phyloP scores from a whole-genome alignment of 2,797 vertebrate genomes.

The Enteromius unitaeniatus region DNA sequence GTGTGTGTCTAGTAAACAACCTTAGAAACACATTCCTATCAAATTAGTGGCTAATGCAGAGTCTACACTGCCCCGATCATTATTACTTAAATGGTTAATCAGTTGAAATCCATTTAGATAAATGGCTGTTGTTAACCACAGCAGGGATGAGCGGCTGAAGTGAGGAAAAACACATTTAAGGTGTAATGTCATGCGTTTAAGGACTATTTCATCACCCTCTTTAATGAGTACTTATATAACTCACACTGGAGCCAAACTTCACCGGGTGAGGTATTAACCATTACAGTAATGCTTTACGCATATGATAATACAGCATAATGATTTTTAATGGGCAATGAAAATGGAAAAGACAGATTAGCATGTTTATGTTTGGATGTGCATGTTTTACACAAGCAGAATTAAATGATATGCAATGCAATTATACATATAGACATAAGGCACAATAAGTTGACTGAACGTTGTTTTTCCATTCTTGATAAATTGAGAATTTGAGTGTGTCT shows the following conservation, averaged over 20 bases:
- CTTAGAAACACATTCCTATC: constrained; percentile 66
- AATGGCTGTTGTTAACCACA: constrained; percentile 64
- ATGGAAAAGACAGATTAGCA: background rate
- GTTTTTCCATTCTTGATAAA: background rate
- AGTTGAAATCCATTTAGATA: constrained; percentile 67
- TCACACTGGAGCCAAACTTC: constrained; percentile 35
- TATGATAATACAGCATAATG: constrained; percentile 8
- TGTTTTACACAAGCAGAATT: constrained; percentile 12
- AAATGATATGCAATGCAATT: constrained; percentile 19
- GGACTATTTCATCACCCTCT: constrained; percentile 44
- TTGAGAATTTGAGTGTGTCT: too few relatives aligned
- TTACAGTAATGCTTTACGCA: background rate
- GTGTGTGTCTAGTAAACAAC: constrained; percentile 54
- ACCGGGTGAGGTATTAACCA: background rate
- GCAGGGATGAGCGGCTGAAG: constrained; percentile 43
- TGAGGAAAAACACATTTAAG: constrained; percentile 49
- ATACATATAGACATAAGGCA: constrained; percentile 17
- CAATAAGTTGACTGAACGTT: background rate
- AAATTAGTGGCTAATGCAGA: constrained; percentile 63
- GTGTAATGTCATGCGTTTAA: constrained; percentile 41
- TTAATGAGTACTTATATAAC: constrained; percentile 42
- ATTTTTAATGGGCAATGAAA: background rate
- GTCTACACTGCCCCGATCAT: constrained; percentile 63
- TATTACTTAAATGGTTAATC: constrained; percentile 66
- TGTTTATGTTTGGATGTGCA: background rate